These are phyloP conservation scores for Neogale vison DNA, from an alignment of 2,113 vertebrate genomes.

Conservation along the genomic window DNA sequence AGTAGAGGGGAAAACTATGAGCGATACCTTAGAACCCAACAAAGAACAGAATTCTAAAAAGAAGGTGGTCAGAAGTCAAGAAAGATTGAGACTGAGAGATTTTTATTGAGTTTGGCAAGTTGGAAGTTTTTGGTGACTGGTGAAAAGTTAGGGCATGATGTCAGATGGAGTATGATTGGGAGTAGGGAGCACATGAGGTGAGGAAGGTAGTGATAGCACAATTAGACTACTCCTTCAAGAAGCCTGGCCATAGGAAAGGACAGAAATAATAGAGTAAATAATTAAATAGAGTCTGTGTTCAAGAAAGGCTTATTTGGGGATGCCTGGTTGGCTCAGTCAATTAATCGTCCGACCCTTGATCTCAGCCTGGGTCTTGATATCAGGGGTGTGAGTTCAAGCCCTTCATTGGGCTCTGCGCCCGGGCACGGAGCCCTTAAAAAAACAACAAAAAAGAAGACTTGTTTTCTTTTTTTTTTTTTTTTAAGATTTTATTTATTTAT, in stretches of 20 bases:
- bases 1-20: conserved; percentile 1
- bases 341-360: neutral
- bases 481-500: too few species aligned
- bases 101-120: neutral
- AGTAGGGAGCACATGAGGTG: neutral
- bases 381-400: neutral
- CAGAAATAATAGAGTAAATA: neutral
- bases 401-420: neutral
- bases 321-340: neutral
- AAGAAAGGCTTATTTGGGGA: neutral
- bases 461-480: too few species aligned
- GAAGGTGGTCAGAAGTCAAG: neutral
- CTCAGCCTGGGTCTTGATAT: neutral
- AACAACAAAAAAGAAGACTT: neutral
- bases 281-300: neutral
- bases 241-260: neutral
- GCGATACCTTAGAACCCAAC: neutral
- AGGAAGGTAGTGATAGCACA: neutral
- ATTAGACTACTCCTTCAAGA: neutral
- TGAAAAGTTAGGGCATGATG: neutral
- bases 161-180: neutral
- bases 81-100: neutral
- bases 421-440: neutral
- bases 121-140: neutral
- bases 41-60: conserved; percentile 6